Base-by-base conservation (phyloP, 2,113 vertebrate species). In the Phylloscopus trochilus region DNA sequence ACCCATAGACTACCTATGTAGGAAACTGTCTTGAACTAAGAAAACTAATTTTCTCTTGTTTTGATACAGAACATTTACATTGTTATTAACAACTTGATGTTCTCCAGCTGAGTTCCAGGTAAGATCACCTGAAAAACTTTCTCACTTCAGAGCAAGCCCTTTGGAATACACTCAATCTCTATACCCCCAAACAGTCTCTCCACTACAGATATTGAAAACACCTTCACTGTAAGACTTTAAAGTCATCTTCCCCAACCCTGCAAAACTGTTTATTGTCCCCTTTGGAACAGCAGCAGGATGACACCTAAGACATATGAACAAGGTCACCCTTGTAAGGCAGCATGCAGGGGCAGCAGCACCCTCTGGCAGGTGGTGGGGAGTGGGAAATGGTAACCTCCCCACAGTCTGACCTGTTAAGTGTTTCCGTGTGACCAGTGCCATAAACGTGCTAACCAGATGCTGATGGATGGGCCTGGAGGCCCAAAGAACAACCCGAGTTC, bases 381-480 rank as follows among this genome's bases (percentile, higher is more conserved):
- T 30, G 23, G 41, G 46, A 51, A 74, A 52, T 1, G 10, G 60
- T n/a, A 84, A 47, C 56, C 12, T 83, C 41, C 30, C 15, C 47
- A 21, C 18, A 26, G n/a, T 13, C 58, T 91, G 94, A 90, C 77
- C 92, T 0, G 0, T 53, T 89, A 95, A 97, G 81, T 82, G 94
- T 73, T 95, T 93, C 91, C 77, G 81, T 46, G 84, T 82, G 91
- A 95, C 77, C 6, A 1, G 7, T 18, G 73, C 69, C 91, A 92
- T 96, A 96, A 96, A 97, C 80, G 39, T 93, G 94, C 73, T 95
- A 88, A 86, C 94, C 95, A 93, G 95, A 95, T 97, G 95, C 83
- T 97, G 92, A 92, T 74, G 56, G 83, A 96, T 86, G 86, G 86
- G 76, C 95, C 96, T 92, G 24, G 51, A 95, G 95, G 92, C 94